phyloP scores from a whole-genome alignment of 2,113 vertebrate genomes.

The Sorex fumeus region DNA sequence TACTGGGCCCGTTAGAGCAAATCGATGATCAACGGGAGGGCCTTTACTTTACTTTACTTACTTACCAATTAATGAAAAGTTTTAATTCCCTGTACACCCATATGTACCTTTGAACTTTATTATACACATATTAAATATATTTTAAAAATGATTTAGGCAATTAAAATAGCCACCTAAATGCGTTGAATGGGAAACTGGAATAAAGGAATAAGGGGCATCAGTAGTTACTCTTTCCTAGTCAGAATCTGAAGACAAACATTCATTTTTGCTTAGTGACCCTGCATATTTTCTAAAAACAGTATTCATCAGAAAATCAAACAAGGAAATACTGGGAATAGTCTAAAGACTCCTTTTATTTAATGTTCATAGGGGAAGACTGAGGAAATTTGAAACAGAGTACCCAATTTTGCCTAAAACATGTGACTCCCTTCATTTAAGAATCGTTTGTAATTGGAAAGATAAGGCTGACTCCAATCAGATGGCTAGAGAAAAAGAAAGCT shows the following conservation, averaged over 20 bases:
- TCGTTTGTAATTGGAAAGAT: not conserved
- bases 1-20: too few relatives aligned
- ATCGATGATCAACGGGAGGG: too few relatives aligned
- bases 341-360: not conserved
- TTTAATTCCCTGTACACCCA: not conserved
- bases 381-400: not conserved
- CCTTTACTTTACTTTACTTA: too few relatives aligned
- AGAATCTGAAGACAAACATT: not conserved
- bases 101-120: conserved; percentile 21
- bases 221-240: not conserved
- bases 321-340: not conserved
- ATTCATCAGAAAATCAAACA: not conserved
- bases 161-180: conserved; percentile 39
- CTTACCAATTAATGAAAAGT: not conserved
- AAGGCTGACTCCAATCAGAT: not conserved
- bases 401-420: not conserved
- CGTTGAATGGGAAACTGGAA: not conserved
- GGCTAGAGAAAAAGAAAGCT: not conserved
- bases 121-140: not conserved
- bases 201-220: not conserved
- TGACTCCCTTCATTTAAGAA: not conserved
- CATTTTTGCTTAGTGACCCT: not conserved
- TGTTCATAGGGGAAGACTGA: not conserved
- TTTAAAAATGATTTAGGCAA: not conserved
- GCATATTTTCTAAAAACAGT: not conserved